Base-by-base conservation (phyloP, 2,888 invertebrate species). In the Dinocampus coccinellae region DNA sequence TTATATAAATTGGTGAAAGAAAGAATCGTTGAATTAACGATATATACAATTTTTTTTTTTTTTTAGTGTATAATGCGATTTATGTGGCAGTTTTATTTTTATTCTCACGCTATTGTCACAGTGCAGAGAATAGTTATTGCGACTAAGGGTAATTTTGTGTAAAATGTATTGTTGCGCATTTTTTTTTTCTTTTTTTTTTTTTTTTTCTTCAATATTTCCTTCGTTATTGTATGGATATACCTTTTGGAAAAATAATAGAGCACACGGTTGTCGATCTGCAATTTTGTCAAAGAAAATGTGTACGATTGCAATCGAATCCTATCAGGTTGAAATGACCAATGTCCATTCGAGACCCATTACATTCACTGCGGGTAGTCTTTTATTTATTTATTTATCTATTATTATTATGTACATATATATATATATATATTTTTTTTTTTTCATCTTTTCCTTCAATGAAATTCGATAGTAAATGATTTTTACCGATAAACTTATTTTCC, bases 281-380 rank as follows among this genome's bases (percentile, higher is more conserved):
- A 77, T 69, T n/a, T 70, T 73, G 73, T 69, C 36, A 58, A 20
- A 76, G 72, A 72, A 61, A 52, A 20, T 33, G 52, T 42, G 39
- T 34, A 60, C 75, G 77, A 78, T 78, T 77, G 76, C 76, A 73
- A 79, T 79, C 76, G 74, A 77, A 34, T 67, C 65, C 36, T 29
- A 29, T 65, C 9, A 58, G 42, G 22, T 72, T 42, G 65, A 68
- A 70, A 74, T 77, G 77, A 74, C 75, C 77, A 76, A 70, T 57
- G 74, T 75, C 76, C 64, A 75, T 76, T 77, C 68, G 73, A 64
- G 64, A 63, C 53, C 75, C 73, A 77, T 77, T 76, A 76, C 72
- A 52, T 66, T 47, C 61, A 65, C 69, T 39, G 55, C 29, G 53
- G 69, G 47, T 66, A 53, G 73, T 71, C 71, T 53, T 57, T 52